Evolutionary conservation across 2,797 vertebrate genomes (phyloP).

Genomic region (Falco novaeseelandiae): DNA sequence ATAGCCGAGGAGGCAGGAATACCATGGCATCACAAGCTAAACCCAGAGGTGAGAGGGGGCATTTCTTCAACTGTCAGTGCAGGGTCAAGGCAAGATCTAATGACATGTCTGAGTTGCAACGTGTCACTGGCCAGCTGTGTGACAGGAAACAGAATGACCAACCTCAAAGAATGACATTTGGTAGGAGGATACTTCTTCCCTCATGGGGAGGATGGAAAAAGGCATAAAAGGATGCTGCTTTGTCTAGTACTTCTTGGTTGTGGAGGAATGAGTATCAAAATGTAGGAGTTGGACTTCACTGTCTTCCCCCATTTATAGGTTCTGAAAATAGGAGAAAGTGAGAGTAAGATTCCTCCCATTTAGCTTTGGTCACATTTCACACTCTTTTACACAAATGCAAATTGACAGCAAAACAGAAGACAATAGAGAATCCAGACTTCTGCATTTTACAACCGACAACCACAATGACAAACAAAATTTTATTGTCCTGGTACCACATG

Average conservation of each 20-base stretch:
- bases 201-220: neutral
- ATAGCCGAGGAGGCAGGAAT: neutral
- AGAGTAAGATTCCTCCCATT: constrained; percentile 43
- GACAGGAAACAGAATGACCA: constrained; percentile 8
- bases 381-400: constrained; percentile 39
- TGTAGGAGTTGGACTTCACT: neutral
- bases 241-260: neutral
- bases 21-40: neutral
- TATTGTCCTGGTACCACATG: constrained; percentile 48
- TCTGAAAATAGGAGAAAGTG: constrained; percentile 22
- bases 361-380: constrained; percentile 49
- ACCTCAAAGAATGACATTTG: constrained; percentile 3
- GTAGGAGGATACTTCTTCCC: neutral
- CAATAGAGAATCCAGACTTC: constrained; percentile 35
- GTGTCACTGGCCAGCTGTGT: constrained; percentile 1
- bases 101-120: neutral
- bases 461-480: constrained; percentile 43
- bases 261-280: neutral
- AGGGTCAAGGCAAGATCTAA: neutral
- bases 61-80: neutral
- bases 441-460: constrained; percentile 40
- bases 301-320: neutral
- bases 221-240: neutral
- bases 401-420: constrained; percentile 35
- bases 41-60: neutral